Evolutionary conservation across 2,797 vertebrate genomes (phyloP), one percentile per base, ranked within the genome.

Genomic region (Denticeps clupeoides): DNA sequence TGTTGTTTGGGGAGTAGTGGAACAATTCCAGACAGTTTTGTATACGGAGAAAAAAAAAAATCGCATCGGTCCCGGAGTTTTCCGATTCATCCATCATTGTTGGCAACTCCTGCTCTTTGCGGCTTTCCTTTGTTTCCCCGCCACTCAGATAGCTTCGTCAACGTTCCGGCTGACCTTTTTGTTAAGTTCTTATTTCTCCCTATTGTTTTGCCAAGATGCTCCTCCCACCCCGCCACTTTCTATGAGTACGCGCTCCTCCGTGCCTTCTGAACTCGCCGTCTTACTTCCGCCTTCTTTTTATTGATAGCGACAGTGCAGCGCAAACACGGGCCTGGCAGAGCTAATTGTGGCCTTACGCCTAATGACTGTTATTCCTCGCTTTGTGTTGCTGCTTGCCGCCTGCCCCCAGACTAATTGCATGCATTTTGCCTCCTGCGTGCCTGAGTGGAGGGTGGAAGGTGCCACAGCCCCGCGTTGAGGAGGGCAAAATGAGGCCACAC

Each of bases 11-110:
- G 56, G 42, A 80, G 58, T 67, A 66, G 69, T 72, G 71, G 76
- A 80, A 82, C 71, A 69, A 70, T 74, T 82, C 71, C 77, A 79
- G 72, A 69, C 72, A 70, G 69, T 78, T 77, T 71, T 64, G 45
- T 63, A 25, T 5, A 4, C 24, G 2, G 24, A 4, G 2, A 25
- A 24, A 24, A 18, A 35, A 9, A 28, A 64, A 68, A 69, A 67
- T 41, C 48, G 54, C 59, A 68, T 70, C 55, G 54, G 51, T 62
- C 57, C 51, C 33, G 33, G 32, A 64, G 53, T 67, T 69, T n/a
- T 74, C 49, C 5, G 27, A 68, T 68, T 69, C 67, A 70, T 77
- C 72, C 65, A 73, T 81, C 59, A 68, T 49, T 49, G 47, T 25
- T 51, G 59, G 51, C 63, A 63, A 66, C 41, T 51, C 55, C 11